Evolutionary conservation across 2,113 vertebrate genomes (phyloP), one percentile per base, ranked within the genome.

Genomic region (Circaetus cinerascens): DNA sequence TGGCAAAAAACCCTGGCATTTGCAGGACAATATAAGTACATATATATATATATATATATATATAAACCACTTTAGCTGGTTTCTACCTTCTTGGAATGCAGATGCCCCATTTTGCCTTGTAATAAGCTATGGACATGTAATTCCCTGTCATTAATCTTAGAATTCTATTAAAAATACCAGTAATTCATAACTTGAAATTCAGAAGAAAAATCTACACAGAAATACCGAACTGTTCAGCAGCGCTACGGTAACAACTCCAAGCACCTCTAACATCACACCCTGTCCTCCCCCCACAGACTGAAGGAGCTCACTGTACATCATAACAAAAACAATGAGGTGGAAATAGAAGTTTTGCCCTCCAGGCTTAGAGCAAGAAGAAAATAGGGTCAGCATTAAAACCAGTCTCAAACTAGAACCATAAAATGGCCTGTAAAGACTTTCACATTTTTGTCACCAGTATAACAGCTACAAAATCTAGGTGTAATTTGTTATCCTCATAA

Each of bases 291-390:
- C 0, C 16, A 9, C 4, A 7, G 18, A 2, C 8, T 12, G 5
- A 5, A 34, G 15, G 22, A n/a, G 17, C 9, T 43, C 20, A 6
- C 3, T 5, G 1, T 5, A 8, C 20, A 21, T 11, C 29, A 6
- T 3, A 11, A 41, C 21, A 25, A 10, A 13, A 62, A 20, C 5
- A 11, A 11, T 0, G 0, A 13, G 3, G 2, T 4, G 1, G 11
- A 60, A 77, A 64, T 1, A 30, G 13, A 41, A 45, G 15, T 21
- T 46, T 11, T 30, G 11, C 27, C 13, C 13, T 68, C 10, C 1
- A 3, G 15, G 8, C 13, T 57, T 14, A n/a, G 5, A 77, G 18
- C 18, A 63, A 41, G 16, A 68, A 0, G 10, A 27, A 30, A 50
- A 57, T 0, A 21, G 6, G 9, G 21, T 60, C 57, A 72, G 20